Evolutionary conservation across 2,113 vertebrate genomes (phyloP).

Genomic region (Ptychochromis oligacanthus): DNA sequence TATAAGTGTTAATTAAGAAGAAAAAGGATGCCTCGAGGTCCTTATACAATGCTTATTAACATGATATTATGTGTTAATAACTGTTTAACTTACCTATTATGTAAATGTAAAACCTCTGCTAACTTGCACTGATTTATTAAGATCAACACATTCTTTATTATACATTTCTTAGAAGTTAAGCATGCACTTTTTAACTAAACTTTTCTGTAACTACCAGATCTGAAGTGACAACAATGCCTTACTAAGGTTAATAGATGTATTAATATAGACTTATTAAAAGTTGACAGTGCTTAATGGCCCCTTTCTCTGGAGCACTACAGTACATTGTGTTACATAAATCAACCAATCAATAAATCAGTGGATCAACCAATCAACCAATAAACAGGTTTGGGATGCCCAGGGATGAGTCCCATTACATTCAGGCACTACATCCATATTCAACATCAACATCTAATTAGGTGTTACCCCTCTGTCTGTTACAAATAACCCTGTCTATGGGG

Average conservation of each 20-base stretch:
- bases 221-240: not conserved
- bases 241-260: not conserved
- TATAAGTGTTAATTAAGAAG: not conserved
- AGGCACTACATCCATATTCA: not conserved
- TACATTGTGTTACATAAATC: not conserved
- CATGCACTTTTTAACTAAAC: not conserved
- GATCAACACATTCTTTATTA: not conserved
- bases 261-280: not conserved
- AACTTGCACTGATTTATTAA: not conserved
- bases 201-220: not conserved
- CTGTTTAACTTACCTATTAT: not conserved
- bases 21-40: not conserved
- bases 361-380: too few species aligned
- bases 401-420: too few species aligned
- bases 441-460: not conserved
- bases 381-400: not conserved
- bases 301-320: not conserved
- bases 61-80: not conserved
- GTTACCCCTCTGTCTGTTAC: not conserved
- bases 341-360: not conserved
- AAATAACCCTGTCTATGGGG: not conserved
- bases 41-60: fast-evolving
- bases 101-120: not conserved
- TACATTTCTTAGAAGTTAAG: not conserved
- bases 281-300: not conserved